Base-by-base conservation (phyloP, 2,113 vertebrate species). In the Thunnus thynnus region DNA sequence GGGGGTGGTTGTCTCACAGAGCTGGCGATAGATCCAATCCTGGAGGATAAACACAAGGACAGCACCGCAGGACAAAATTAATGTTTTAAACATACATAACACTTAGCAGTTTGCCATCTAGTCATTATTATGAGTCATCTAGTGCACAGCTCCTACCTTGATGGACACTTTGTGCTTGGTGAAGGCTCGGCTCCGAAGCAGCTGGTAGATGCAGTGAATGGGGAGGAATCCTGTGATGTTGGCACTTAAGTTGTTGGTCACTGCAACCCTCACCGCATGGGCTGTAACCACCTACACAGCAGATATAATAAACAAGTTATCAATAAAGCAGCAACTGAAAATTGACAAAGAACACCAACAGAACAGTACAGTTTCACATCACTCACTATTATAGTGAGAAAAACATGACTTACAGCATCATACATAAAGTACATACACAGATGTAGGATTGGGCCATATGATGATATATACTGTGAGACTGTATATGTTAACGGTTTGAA, bases 111-210 rank as follows among this genome's bases (percentile, higher is more conserved):
- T 2, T n/a, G 0, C 18, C 10, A 32, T 25, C 1, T 6, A 18
- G 10, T 7, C 0, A 2, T 41, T 1, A 27, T 5, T 13, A 11
- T 48, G 30, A 36, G 32, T 16, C 2, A n/a, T 11, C 0, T 0
- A 12, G 9, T 9, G 2, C 3, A 25, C 44, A 22, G 4, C 11
- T 41, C n/a, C 18, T 48, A 99, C 98, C 96, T 99, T 99, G 78
- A 99, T 99, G 67, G 98, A 99, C 0, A 99, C 97, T 96, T 99
- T 99, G 94, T 99, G 98, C 90, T 99, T 99, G 84, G 98, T 99
- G 93, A 99, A 99, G 1, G 98, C 97, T 30, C 98, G 94, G 76
- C 98, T 99, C 83, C 97, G 96, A 0, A 99, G 92, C 67, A 99
- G 96, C 94, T 99, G 98, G 85, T 99, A 99, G 90, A 99, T 99